These are phyloP conservation scores for Lophius americanus DNA, from an alignment of 2,797 vertebrate species.

Conservation along the genomic window DNA sequence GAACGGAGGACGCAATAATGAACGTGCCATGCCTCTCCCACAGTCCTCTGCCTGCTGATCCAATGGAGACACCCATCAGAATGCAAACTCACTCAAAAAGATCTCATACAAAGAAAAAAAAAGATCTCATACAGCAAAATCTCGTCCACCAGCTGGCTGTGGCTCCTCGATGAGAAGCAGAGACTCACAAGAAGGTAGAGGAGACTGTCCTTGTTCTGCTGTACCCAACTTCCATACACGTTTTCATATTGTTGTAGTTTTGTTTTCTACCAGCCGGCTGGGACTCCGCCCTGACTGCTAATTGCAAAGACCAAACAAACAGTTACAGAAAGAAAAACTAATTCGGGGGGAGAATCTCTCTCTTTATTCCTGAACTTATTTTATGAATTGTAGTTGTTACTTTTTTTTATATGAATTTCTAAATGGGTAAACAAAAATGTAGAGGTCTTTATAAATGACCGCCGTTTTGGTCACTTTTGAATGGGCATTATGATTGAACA, in stretches of 20 bases:
- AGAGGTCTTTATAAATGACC: slow-evolving; percentile 66
- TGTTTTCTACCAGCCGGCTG: slow-evolving; percentile 63
- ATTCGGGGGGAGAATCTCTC: slow-evolving; percentile 52
- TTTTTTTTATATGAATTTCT: slow-evolving; percentile 76
- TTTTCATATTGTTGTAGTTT: slow-evolving; percentile 55
- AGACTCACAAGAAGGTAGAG: slow-evolving; percentile 65
- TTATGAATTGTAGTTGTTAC: slow-evolving; percentile 80
- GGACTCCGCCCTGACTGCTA: slow-evolving; percentile 78
- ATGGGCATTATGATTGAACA: slow-evolving; percentile 69
- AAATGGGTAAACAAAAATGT: slow-evolving; percentile 54
- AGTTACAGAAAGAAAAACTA: slow-evolving; percentile 28
- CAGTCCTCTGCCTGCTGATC: slow-evolving; percentile 97
- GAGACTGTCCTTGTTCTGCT: slow-evolving; percentile 82
- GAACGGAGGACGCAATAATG: slow-evolving; percentile 96
- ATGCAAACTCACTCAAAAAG: slow-evolving; percentile 27
- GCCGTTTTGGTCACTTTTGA: slow-evolving; percentile 54
- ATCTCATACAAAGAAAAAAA: not conserved
- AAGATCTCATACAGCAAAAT: slow-evolving; percentile 34
- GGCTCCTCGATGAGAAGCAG: slow-evolving; percentile 35
- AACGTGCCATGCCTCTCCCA: slow-evolving; percentile 92
- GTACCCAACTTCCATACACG: slow-evolving; percentile 83
- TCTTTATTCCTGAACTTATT: slow-evolving; percentile 83
- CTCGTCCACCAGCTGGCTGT: slow-evolving; percentile 33
- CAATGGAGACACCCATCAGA: slow-evolving; percentile 29
- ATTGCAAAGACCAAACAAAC: slow-evolving; percentile 56